phyloP scores from a whole-genome alignment of 23 tunicate species.

The Trididemnum clinides region DNA sequence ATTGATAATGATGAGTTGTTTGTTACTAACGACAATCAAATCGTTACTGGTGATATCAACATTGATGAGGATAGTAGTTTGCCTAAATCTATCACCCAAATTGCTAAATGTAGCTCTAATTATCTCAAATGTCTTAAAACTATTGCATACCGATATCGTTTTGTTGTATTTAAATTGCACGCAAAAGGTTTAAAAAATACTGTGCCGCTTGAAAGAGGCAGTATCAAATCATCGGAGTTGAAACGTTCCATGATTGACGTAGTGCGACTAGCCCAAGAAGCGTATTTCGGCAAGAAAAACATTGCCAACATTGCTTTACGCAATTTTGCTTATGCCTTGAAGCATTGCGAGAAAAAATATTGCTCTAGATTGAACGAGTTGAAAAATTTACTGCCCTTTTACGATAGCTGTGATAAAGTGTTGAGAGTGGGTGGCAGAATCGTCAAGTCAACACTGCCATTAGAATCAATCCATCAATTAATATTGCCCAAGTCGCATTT shows the following conservation, averaged over 20 bases:
- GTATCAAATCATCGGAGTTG: background rate
- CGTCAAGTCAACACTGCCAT: background rate
- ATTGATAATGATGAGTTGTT: background rate
- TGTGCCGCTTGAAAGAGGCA: background rate
- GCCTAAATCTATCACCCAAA: background rate
- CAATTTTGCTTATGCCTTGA: background rate
- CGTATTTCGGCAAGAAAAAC: background rate
- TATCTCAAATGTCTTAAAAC: background rate
- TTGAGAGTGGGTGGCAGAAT: conserved; percentile 30
- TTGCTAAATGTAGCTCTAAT: background rate
- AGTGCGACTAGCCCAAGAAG: conserved; percentile 13
- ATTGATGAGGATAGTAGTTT: background rate
- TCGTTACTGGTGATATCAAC: background rate
- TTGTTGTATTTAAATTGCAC: background rate
- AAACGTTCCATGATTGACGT: background rate
- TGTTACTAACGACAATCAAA: background rate
- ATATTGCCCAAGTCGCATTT: background rate
- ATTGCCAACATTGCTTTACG: background rate
- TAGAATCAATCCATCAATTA: background rate
- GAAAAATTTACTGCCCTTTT: conserved; percentile 5
- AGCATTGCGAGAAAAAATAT: background rate
- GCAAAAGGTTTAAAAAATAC: background rate
- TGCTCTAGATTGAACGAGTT: background rate
- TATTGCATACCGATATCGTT: conserved; percentile 13
- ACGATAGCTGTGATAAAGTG: background rate